Base-by-base conservation (phyloP, 2,113 vertebrate genomes). In the Tretioscincus oriximinensis region DNA sequence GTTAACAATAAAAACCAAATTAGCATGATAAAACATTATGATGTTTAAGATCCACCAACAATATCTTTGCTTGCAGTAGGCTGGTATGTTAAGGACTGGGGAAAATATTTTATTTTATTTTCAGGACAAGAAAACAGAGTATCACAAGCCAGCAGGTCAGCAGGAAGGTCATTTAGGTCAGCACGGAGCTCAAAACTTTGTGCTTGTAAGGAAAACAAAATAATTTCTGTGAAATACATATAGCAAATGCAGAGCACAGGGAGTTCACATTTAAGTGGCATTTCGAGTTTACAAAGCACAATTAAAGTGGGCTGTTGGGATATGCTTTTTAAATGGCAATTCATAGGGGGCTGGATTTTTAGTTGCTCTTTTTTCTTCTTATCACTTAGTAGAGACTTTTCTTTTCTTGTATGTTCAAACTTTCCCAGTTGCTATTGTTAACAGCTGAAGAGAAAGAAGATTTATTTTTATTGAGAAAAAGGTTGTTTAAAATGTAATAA, bases 401-500 rank as follows among this genome's bases (percentile, higher is more conserved):
- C 77, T 87, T 41, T 88, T 88, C 84, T 78, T 29, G 54, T 84
- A 29, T 76, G 9, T 80, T 84, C 76, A 7, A 70, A 86, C 21
- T 29, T 89, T 90, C 84, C 71, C 87, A n/a, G 4, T 79, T 88
- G 49, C 69, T 80, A 78, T 91, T 90, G 80, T 90, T 93, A 86
- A 82, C n/a, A 78, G 83, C 79, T 87, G 80, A 93, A 89, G 88
- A 82, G 90, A 88, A 88, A 90, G 61, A 85, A 84, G 88, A 92
- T 94, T 91, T 92, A 89, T 92, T 93, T 41, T 92, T 92, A 86
- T 88, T 82, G 88, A 89, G 88, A 91, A 91, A 93, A 92, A 86
- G 26, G 68, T 91, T 92, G 18, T 83, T 75, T 51, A 35, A 79
- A 86, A 47, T 26, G 51, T 31, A 78, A 20, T 85, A 82, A 90